Percentiles rank a stretch among this genome's conserved stretches.
Evolutionary conservation across 1,140 invertebrate genomes (phyloP).

Genomic region (Drosophila albomicans): DNA sequence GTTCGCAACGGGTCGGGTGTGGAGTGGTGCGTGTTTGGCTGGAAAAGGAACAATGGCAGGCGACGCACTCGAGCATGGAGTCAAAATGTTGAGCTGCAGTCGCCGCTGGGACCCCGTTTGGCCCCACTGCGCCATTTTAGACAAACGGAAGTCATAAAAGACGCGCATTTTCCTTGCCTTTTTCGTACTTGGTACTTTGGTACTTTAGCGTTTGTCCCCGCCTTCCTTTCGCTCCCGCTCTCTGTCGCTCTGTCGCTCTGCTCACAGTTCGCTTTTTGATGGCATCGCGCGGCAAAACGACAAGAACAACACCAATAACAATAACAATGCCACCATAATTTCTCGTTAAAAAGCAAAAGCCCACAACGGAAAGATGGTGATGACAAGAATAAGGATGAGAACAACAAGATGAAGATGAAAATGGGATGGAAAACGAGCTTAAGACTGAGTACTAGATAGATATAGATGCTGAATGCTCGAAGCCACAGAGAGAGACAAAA

Average conservation of each 20-base stretch:
- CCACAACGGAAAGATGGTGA: conserved; percentile 53
- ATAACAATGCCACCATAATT: conserved; percentile 75
- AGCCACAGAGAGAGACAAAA: too few species aligned
- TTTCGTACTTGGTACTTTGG: neutral
- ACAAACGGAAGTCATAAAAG: conserved; percentile 81
- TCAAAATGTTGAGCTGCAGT: conserved; percentile 53
- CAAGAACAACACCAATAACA: conserved; percentile 64
- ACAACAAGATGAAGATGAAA: conserved; percentile 5
- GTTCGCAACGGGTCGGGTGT: too few species aligned
- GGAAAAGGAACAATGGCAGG: conserved; percentile 32
- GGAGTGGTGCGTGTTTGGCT: conserved; percentile 3
- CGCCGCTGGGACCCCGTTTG: conserved; percentile 38
- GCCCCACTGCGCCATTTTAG: conserved; percentile 72
- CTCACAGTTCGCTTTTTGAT: conserved; percentile 39
- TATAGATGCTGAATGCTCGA: neutral
- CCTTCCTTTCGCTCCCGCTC: too few species aligned
- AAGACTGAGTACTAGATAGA: neutral
- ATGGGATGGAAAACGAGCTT: neutral
- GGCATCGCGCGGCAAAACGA: conserved; percentile 49
- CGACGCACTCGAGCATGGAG: conserved; percentile 56
- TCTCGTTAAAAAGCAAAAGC: conserved; percentile 72
- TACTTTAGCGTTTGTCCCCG: neutral
- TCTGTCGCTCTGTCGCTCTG: neutral
- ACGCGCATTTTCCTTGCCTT: conserved; percentile 65
- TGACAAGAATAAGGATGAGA: conserved; percentile 40